phyloP scores from a whole-genome alignment of 2,888 invertebrate genomes.

The Andrena dorsata region DNA sequence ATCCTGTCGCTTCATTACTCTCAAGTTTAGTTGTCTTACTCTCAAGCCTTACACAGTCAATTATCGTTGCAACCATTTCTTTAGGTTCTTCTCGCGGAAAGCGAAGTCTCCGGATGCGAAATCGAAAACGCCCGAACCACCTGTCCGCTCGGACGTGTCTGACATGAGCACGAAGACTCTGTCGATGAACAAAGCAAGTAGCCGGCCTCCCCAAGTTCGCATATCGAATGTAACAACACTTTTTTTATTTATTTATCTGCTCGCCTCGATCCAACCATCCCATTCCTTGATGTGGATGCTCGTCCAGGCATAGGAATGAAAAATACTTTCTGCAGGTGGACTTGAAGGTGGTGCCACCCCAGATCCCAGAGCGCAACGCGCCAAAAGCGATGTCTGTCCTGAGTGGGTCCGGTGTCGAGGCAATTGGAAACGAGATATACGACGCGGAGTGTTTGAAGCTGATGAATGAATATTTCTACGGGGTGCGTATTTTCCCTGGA shows the following conservation, averaged over 20 bases:
- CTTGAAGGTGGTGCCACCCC: constrained; percentile 88
- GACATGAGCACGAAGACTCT: constrained; percentile 77
- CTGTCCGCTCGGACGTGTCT: constrained; percentile 84
- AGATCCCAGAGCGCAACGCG: constrained; percentile 88
- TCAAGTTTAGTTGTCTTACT: too few species aligned
- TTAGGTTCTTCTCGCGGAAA: constrained; percentile 94
- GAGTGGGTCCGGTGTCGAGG: constrained; percentile 90
- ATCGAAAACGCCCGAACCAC: constrained; percentile 90
- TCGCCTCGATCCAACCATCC: not conserved
- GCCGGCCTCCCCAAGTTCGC: constrained; percentile 81
- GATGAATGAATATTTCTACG: constrained; percentile 99
- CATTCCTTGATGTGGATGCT: not conserved
- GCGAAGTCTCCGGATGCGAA: constrained; percentile 87
- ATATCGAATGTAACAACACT: constrained; percentile 81
- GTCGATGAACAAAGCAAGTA: constrained; percentile 72
- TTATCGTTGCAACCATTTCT: constrained; percentile 38
- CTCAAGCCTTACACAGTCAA: not conserved
- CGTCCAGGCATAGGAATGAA: accelerated
- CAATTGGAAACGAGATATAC: constrained; percentile 94
- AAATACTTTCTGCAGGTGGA: constrained; percentile 85
- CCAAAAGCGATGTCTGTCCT: constrained; percentile 90
- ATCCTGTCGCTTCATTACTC: not conserved
- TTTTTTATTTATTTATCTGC: constrained; percentile 44
- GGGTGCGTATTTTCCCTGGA: constrained; percentile 95
- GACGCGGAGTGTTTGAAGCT: constrained; percentile 94